Conservation (phyloP, 2,797 vertebrate species). For the Columba guinea region DNA sequence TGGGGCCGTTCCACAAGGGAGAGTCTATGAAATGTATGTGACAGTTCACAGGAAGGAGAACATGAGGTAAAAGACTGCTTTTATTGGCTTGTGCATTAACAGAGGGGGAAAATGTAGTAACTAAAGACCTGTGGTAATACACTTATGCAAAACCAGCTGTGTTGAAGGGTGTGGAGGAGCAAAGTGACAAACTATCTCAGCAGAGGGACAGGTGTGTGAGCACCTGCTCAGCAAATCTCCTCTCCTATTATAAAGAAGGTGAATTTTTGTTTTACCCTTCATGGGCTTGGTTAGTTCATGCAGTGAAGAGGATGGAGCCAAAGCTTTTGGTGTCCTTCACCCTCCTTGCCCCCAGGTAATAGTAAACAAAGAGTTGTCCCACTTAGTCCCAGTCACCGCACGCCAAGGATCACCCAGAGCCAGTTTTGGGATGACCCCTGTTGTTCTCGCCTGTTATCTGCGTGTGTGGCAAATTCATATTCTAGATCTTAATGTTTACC, state of each 20-base stretch:
- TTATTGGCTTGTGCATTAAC: conserved; percentile 30
- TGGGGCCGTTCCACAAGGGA: conserved; percentile 94
- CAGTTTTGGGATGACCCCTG: neutral
- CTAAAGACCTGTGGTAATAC: neutral
- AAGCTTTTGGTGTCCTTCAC: neutral
- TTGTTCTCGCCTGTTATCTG: neutral
- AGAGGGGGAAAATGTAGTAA: neutral
- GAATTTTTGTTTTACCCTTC: neutral
- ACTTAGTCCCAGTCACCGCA: neutral
- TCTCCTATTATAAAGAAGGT: neutral
- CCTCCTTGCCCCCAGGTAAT: neutral
- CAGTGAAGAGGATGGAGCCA: neutral
- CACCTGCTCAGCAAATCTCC: neutral
- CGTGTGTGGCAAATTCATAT: neutral
- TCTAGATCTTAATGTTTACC: neutral
- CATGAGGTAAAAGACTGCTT: conserved; percentile 86
- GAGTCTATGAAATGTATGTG: conserved; percentile 98
- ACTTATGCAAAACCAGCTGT: neutral
- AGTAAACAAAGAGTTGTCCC: neutral
- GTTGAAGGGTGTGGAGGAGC: neutral
- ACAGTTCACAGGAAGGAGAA: conserved; percentile 97
- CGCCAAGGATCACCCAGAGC: rapidly evolving
- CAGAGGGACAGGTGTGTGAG: neutral
- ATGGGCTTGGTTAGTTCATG: neutral
- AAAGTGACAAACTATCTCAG: neutral